phyloP scores from a whole-genome alignment of 2,113 vertebrate genomes.

The Lycocorax pyrrhopterus region DNA sequence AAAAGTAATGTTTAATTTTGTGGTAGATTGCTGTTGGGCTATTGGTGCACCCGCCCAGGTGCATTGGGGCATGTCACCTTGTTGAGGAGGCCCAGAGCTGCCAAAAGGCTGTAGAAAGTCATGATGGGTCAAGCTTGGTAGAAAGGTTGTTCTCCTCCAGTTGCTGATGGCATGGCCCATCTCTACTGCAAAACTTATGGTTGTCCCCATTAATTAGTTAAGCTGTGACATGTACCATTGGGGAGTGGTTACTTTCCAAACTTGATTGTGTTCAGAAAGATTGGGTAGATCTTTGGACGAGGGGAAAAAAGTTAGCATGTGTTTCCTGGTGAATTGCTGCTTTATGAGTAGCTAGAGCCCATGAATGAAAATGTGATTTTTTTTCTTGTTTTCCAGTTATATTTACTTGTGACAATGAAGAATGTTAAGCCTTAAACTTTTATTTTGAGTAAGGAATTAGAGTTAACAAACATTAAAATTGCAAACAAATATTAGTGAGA shows the following conservation, averaged over 20 bases:
- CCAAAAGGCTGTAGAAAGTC: rapidly evolving
- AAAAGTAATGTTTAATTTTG: rapidly evolving
- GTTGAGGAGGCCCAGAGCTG: neutral
- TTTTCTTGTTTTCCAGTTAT: neutral
- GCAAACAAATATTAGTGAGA: slow-evolving; percentile 35
- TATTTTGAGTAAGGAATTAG: neutral
- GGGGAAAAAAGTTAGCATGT: neutral
- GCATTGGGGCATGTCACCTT: rapidly evolving
- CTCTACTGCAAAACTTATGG: neutral
- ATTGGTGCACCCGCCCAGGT: rapidly evolving
- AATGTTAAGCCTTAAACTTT: neutral
- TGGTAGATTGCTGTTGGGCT: neutral
- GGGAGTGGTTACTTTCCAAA: neutral
- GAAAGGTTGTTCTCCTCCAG: neutral
- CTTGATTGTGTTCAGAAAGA: rapidly evolving
- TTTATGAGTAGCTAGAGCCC: neutral
- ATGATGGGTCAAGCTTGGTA: no score
- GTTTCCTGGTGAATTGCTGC: neutral
- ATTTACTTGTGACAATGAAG: neutral
- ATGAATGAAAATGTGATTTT: neutral
- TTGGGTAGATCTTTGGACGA: rapidly evolving
- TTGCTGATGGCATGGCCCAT: rapidly evolving
- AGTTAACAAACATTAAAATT: slow-evolving; percentile 11
- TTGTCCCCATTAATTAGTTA: rapidly evolving
- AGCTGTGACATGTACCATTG: rapidly evolving